Evolutionary conservation across 2,113 vertebrate species (phyloP), one percentile per base, ranked within the genome.

Genomic region (Phyllostomus hastatus): DNA sequence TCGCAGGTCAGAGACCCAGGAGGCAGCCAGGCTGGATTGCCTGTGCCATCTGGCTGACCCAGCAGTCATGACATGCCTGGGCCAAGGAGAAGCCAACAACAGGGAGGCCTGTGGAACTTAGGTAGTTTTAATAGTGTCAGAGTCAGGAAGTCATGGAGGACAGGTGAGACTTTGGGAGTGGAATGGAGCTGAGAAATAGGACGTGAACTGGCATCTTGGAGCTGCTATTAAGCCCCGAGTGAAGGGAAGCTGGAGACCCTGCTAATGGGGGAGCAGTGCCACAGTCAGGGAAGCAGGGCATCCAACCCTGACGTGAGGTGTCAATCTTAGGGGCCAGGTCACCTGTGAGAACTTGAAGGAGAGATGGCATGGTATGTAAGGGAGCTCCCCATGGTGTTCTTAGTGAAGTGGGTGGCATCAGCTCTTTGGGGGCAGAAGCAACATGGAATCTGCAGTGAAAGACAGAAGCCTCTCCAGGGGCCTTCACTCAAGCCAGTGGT

Each of bases 1-100:
- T 43, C 26, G 59, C n/a, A 26, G 78, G 43, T 46, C 38, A 48
- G 24, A n/a, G 35, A 24, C 20, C 61, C 2, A 1, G 33, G 61
- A n/a, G 4, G 70, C 41, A 38, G 54, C 35, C 16, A 41, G 85
- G 24, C 81, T 78, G 46, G 46, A 46, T 3, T 24, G n/a, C 35
- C 33, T 0, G 16, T 76, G 19, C 70, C 57, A 26, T 12, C 52
- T n/a, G 38, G 50, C 57, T 16, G 70, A 54, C 19, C 31, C 19
- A 5, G 16, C 1, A 0, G 38, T 35, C 16, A 4, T 12, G 9
- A 31, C 7, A 0, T 20, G 22, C 31, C 9, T 61, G 6, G 46
- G 22, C n/a, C 17, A 0, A 87, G 75, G 70, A 75, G 70, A 82
- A 69, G 83, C 78, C 7, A 6, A 35, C 48, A 19, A 10, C 6